Percentiles rank a stretch among this genome's conserved stretches.
Conservation (phyloP, 2,888 invertebrate genomes). For the Drosophila melanosoma region DNA sequence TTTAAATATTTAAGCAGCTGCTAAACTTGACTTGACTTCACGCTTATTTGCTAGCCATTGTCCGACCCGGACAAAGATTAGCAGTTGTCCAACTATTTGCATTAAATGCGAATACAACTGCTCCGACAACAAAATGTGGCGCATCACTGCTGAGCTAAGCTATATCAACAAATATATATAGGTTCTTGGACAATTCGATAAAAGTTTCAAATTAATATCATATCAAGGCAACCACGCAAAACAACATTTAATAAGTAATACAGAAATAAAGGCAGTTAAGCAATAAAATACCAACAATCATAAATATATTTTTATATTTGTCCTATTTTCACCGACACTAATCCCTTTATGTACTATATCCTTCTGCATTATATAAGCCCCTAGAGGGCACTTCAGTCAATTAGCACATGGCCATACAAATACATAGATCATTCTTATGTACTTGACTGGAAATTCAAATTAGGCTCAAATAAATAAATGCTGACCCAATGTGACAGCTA, state of each 20-base stretch:
- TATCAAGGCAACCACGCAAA: neutral
- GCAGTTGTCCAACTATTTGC: neutral
- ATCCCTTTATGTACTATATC: neutral
- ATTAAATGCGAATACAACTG: slow-evolving; percentile 11
- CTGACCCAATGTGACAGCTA: slow-evolving; percentile 66
- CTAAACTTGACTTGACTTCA: neutral
- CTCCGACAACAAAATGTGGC: neutral
- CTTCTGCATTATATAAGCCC: slow-evolving; percentile 18
- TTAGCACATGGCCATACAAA: slow-evolving; percentile 19
- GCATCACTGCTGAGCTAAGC: neutral
- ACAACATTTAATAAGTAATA: neutral
- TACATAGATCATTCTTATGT: slow-evolving; percentile 33
- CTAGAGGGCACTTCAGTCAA: slow-evolving; percentile 50
- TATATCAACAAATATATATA: neutral
- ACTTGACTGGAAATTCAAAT: slow-evolving; percentile 55
- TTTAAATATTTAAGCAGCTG: slow-evolving; percentile 32
- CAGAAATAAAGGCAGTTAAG: neutral
- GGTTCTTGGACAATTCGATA: neutral
- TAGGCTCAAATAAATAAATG: slow-evolving; percentile 56
- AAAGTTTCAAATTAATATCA: neutral
- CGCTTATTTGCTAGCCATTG: slow-evolving; percentile 23
- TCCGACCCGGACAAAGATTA: neutral
- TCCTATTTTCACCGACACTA: neutral
- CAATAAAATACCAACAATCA: neutral
- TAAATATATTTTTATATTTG: slow-evolving; percentile 1